Evolutionary conservation across 2,113 vertebrate species (phyloP), one percentile per base, ranked within the genome.

Genomic region (Channa maculata): DNA sequence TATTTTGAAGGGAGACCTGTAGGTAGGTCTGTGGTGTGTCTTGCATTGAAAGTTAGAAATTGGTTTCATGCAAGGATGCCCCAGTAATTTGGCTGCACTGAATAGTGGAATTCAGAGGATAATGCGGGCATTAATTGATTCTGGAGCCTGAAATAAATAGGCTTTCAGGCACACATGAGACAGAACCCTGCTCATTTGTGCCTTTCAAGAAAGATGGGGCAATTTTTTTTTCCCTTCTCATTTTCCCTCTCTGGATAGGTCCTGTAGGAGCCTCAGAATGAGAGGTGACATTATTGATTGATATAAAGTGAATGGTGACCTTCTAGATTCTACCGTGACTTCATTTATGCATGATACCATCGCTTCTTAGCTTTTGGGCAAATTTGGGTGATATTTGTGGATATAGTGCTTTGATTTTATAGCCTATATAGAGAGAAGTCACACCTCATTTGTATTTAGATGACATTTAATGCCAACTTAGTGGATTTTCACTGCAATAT

Each of bases 91-190:
- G 74, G 80, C 81, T 67, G 82, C 79, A 61, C 49, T 91, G 91
- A 93, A 90, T 89, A 82, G 92, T 84, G 77, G 86, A 93, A 92
- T 90, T 90, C 89, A 89, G 86, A 78, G 91, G 92, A 92, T 94
- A 93, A 94, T 93, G 90, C 88, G 15, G 77, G 73, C 89, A 91
- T 92, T 93, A 93, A 94, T 94, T 94, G 91, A 94, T 94, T 93
- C 88, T 87, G 88, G 82, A 82, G 80, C 70, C 86, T 87, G 89
- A 89, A 93, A 93, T 94, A 94, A 94, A 93, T 90, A 91, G 82
- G 61, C 85, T 86, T 80, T 85, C 83, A 77, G 86, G 71, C 78
- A 83, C 84, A 80, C 69, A 78, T 55, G 77, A 85, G 83, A 80
- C 76, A 74, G 65, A 80, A 45, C 66, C 71, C 69, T 59, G 61